Evolutionary conservation across 2,797 vertebrate genomes (phyloP), one percentile per base, ranked within the genome.

Genomic region (Brachyrhaphis roseni): DNA sequence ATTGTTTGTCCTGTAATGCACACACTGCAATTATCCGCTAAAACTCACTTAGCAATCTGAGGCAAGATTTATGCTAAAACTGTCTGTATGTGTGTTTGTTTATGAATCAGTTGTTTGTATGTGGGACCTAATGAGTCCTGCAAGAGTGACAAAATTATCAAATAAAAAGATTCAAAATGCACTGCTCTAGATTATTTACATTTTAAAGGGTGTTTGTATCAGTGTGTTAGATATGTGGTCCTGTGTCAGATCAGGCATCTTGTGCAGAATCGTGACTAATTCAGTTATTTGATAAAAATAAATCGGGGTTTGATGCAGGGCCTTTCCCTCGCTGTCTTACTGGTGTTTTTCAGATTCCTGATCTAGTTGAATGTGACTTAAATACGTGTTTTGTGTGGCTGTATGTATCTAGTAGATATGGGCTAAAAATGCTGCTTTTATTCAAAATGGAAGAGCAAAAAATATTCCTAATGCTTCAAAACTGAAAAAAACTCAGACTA

Each of bases 101-200:
- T 80, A n/a, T 76, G 83, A 80, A 31, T 82, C 83, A 79, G 74
- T 82, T 89, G 82, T 90, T 86, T 88, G 83, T 91, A 84, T 85
- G 82, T 49, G 39, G 86, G 88, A 86, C 75, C 75, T 74, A 53
- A 83, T 87, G 62, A 82, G 70, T 82, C 83, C 87, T 79, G 73
- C 79, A 75, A 41, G 26, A 78, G 77, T 84, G 47, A 87, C 74
- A 68, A 78, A 90, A 86, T 83, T 76, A 90, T 87, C 75, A 87
- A 92, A 89, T 91, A 93, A 92, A 90, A 45, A 43, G 53, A 90
- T 90, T 87, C 83, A 81, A 90, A 88, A 74, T 87, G 81, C 88
- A 78, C 83, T 49, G 72, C 73, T 70, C 39, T 13, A 70, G 23
- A 43, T 43, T 70, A 43, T 43, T 43, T 43, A 3, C 39, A 41